Conservation (phyloP, 2,797 vertebrate species). For the Onychomys torridus region DNA sequence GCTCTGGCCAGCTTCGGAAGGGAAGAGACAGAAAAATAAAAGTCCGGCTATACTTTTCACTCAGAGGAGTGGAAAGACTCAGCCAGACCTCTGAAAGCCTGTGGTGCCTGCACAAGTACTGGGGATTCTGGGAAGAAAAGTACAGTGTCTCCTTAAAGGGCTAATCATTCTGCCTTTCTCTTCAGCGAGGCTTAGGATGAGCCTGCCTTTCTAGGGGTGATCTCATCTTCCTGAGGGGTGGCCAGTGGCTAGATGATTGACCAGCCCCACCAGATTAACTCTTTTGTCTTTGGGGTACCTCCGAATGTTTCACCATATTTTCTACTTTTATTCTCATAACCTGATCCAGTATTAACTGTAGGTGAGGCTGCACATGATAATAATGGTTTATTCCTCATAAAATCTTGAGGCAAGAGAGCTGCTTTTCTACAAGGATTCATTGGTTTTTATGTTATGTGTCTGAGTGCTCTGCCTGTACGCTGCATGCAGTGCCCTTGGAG, state of each 20-base stretch:
- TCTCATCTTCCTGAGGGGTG: not conserved
- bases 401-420: not conserved
- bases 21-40: not conserved
- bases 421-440: not conserved
- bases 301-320: not conserved
- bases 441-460: not conserved
- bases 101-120: accelerated
- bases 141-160: not conserved
- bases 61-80: not conserved
- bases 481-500: not conserved
- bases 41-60: not conserved
- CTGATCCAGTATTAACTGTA: not conserved
- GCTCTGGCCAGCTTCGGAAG: not conserved
- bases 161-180: not conserved
- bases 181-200: not conserved
- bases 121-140: not conserved
- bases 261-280: not conserved
- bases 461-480: not conserved
- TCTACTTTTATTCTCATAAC: not conserved
- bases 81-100: no score
- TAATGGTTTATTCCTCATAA: not conserved
- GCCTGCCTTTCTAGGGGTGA: not conserved
- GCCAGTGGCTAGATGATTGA: not conserved
- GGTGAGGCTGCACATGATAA: not conserved
- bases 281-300: not conserved